These are phyloP conservation scores for Ammospiza nelsoni DNA, from an alignment of 2,113 vertebrate genomes.

Conservation along the genomic window DNA sequence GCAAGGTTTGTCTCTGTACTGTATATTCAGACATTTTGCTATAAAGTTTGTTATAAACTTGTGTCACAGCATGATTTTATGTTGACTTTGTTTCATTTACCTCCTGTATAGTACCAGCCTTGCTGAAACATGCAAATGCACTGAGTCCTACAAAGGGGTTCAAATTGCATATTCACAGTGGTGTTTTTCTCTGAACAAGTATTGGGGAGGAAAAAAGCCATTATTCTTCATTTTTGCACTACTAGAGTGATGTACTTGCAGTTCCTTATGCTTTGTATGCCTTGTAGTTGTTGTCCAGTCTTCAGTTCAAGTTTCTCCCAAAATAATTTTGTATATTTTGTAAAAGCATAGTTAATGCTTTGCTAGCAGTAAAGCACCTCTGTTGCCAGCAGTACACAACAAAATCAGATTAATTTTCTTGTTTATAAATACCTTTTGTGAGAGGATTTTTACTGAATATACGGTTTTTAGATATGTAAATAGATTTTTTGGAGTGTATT, in stretches of 20 bases:
- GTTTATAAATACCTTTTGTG: not conserved
- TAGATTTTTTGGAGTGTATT: not conserved
- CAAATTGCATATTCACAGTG: not conserved
- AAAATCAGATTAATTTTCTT: not conserved
- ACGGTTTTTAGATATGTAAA: not conserved
- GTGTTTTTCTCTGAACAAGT: not conserved
- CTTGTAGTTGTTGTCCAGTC: not conserved
- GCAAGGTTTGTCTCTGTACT: not conserved
- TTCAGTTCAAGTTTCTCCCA: not conserved
- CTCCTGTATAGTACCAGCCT: not conserved
- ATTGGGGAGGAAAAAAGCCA: not conserved
- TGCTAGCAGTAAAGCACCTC: not conserved
- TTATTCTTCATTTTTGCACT: slow-evolving; percentile 44
- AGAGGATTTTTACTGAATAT: slow-evolving; percentile 16
- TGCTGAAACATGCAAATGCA: not conserved
- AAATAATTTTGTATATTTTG: not conserved
- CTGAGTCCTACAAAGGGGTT: not conserved
- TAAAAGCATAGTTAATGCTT: not conserved
- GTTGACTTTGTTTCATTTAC: slow-evolving; percentile 11
- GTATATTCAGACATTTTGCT: not conserved
- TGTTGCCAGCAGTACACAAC: not conserved
- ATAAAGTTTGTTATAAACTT: not conserved
- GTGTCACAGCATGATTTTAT: not conserved
- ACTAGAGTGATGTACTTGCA: not conserved
- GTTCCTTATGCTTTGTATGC: not conserved